Evolutionary conservation across 2,888 invertebrate genomes (phyloP), one percentile per base, ranked within the genome.

Genomic region (Eledona agricola): DNA sequence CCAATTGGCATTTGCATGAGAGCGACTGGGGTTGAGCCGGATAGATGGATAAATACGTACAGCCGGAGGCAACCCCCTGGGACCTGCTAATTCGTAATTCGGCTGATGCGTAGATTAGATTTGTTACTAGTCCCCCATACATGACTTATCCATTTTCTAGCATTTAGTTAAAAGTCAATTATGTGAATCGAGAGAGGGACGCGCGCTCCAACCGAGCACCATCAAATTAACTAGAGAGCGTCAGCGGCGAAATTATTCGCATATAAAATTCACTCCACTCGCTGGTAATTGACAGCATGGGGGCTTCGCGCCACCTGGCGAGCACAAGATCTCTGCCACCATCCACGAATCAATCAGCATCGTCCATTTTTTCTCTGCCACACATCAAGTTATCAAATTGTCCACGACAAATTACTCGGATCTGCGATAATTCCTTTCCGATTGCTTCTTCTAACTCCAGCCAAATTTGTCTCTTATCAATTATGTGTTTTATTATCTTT

Each of bases 81-180:
- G 72, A 64, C 61, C 65, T 65, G 68, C 72, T 74, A 74, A 74
- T 74, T 72, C 71, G 71, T 71, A 72, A 73, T 74, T 74, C 73
- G 72, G 69, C 71, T 72, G 72, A 74, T 73, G 71, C 68, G 66
- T 67, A 72, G 75, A 75, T 75, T 75, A 73, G 74, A 75, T 75
- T 75, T 74, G 70, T 71, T 70, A 62, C 60, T 64, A 60, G 63
- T 59, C 69, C 64, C 67, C 69, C 66, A 66, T 68, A 74, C 76
- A 75, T 69, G 74, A 74, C 73, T 75, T 75, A 74, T 72, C 76
- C 77, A 77, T 77, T 77, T 76, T 77, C 75, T 75, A 73, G 72
- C 75, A 73, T 75, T 76, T 75, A 74, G 74, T 73, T 73, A 72
- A 75, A 76, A 77, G 75, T 76, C 75, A 76, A 77, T 77, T 77